Evolutionary conservation across 2,113 vertebrate species (phyloP), one percentile per base, ranked within the genome.

Genomic region (Monopterus albus): DNA sequence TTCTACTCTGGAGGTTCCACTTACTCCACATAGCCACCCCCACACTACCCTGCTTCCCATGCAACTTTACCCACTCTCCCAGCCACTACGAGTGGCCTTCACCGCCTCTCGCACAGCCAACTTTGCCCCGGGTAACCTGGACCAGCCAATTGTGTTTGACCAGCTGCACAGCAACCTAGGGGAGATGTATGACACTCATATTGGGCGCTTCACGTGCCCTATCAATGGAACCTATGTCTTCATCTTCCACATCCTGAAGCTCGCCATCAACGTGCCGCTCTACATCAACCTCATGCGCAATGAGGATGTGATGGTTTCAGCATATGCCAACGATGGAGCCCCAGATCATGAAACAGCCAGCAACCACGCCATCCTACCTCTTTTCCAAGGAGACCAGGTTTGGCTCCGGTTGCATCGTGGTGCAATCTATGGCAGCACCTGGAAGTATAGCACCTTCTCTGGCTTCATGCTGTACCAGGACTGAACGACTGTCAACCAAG

Each of bases 401-500:
- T 99, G 98, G 98, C 83, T 99, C 4, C 92, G 97, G 18, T 87
- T 99, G 78, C 98, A 99, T 83, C 93, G 97, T 5, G 97, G 98
- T 2, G 96, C 98, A 35, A 97, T 99, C 87, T 99, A 99, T 61
- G 97, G 98, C 70, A 99, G 98, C 86, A 98, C 96, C 52, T 99
- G 98, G 98, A 99, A 98, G 89, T 99, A 99, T 26, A 99, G 97
- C 78, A 99, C 97, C 8, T 99, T 99, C 75, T 99, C 98, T 2
- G 98, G 98, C 79, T 99, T 98, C 84, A 92, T 99, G 72, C 95
- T 99, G 57, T 99, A 99, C 91, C 96, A 96, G 88, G 97, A 99
- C 87, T 99, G 91, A 98, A 84, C 71, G 36, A 10, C 18, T n/a
- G 29, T 23, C 11, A 1, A 50, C 38, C 29, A 5, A 33, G 23